A percentile compares a stretch with the other conserved stretches of the same genome.
phyloP scores from a whole-genome alignment of 2,888 invertebrate genomes.

The Agrenia bidenticulata region DNA sequence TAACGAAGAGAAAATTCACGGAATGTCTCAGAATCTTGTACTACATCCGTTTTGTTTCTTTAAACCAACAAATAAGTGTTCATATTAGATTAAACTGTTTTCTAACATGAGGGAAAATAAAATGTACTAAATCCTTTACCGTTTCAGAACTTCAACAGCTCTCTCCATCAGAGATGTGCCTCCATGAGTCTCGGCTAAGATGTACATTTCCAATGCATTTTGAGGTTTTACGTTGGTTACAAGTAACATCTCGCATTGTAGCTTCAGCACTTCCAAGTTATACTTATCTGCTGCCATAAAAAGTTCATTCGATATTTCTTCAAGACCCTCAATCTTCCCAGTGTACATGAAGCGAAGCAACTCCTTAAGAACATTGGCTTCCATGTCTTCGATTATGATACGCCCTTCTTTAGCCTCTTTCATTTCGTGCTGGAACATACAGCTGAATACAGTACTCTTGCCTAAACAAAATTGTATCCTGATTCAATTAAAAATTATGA shows the following conservation, averaged over 20 bases:
- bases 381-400: constrained; percentile 39
- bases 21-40: constrained; percentile 33
- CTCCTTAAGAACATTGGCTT: constrained; percentile 31
- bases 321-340: constrained; percentile 22
- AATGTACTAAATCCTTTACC: too few relatives aligned
- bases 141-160: constrained; percentile 32
- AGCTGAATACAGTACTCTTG: constrained; percentile 22
- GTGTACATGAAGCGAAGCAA: constrained; percentile 39
- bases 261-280: constrained; percentile 30
- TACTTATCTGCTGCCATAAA: constrained; percentile 40
- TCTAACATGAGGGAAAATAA: too few relatives aligned
- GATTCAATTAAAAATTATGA: constrained; percentile 1
- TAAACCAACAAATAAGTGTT: constrained; percentile 1
- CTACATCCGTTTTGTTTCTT: constrained; percentile 30
- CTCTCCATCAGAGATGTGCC: constrained; percentile 30
- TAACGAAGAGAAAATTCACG: constrained; percentile 30
- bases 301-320: constrained; percentile 26
- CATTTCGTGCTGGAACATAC: constrained; percentile 39
- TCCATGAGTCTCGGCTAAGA: constrained; percentile 32
- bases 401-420: constrained; percentile 32
- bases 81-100: too few relatives aligned
- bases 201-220: constrained; percentile 41
- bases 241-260: constrained; percentile 34
- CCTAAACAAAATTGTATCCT: not conserved
- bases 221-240: constrained; percentile 20